These are phyloP conservation scores for Microcebus griseorufus DNA, from an alignment of 2,113 vertebrate genomes.

Conservation along the genomic window DNA sequence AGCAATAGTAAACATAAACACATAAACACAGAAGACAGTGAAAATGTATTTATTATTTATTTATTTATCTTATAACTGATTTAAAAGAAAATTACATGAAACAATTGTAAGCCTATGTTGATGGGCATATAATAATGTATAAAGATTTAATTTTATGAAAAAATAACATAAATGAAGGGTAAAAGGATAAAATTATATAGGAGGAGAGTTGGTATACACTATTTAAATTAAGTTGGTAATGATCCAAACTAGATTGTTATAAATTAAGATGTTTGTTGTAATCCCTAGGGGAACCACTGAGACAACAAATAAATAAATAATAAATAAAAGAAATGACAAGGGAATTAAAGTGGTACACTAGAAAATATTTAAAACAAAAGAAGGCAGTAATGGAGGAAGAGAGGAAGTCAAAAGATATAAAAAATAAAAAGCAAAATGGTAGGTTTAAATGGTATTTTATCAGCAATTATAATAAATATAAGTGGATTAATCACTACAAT, in stretches of 20 bases:
- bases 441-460: background rate
- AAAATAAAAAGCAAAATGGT: background rate
- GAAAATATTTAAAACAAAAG: background rate
- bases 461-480: background rate
- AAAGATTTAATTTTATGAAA: background rate
- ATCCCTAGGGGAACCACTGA: background rate
- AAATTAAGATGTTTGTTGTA: background rate
- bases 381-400: background rate
- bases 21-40: no score
- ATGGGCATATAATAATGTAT: background rate
- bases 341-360: background rate
- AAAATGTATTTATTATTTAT: no score
- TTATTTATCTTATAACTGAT: background rate
- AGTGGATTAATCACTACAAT: background rate
- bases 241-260: background rate
- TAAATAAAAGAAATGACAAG: background rate
- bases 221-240: background rate
- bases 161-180: background rate
- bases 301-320: background rate
- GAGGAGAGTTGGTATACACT: background rate
- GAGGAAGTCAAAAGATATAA: background rate
- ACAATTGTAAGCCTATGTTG: background rate
- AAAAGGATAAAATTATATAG: background rate
- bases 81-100: background rate
- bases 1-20: background rate